A percentile compares a stretch with the other conserved stretches of the same genome.
phyloP scores from a whole-genome alignment of 2,797 vertebrate species.

The Hapalemur alaotrensis region DNA sequence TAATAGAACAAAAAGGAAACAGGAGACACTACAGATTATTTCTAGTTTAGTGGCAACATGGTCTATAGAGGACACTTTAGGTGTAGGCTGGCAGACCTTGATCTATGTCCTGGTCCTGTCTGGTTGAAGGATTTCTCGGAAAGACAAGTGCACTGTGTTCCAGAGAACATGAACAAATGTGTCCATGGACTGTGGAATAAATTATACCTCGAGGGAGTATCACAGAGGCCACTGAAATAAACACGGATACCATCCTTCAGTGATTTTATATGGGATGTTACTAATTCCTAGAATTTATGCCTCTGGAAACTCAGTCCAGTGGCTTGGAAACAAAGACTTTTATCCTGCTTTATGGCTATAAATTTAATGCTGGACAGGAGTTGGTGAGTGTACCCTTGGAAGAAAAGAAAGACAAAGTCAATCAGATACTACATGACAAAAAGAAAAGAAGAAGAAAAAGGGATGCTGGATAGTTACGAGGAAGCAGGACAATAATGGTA shows the following conservation, averaged over 20 bases:
- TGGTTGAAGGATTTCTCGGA: not conserved
- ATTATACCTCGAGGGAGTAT: not conserved
- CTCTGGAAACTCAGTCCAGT: slow-evolving; percentile 19
- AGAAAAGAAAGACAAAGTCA: slow-evolving; percentile 32
- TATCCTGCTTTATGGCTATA: not conserved
- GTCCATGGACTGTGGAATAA: not conserved
- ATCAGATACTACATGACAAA: not conserved
- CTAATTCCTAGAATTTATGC: slow-evolving; percentile 58
- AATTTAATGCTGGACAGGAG: slow-evolving; percentile 35
- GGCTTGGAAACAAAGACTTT: slow-evolving; percentile 20
- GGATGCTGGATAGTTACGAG: accelerated
- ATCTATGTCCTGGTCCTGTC: not conserved
- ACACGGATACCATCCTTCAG: not conserved
- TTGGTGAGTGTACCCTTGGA: slow-evolving; percentile 8
- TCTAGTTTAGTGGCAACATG: not conserved
- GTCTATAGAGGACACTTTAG: not conserved
- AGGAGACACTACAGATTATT: not conserved
- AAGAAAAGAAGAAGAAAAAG: not conserved
- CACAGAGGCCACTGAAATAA: slow-evolving; percentile 2
- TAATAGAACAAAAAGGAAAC: not conserved
- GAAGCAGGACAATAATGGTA: not conserved
- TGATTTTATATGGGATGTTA: slow-evolving; percentile 43
- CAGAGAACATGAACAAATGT: not conserved
- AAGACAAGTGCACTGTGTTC: not conserved
- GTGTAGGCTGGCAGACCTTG: not conserved